phyloP scores from a whole-genome alignment of 2,113 vertebrate species.

The Proterorhinus semilunaris region DNA sequence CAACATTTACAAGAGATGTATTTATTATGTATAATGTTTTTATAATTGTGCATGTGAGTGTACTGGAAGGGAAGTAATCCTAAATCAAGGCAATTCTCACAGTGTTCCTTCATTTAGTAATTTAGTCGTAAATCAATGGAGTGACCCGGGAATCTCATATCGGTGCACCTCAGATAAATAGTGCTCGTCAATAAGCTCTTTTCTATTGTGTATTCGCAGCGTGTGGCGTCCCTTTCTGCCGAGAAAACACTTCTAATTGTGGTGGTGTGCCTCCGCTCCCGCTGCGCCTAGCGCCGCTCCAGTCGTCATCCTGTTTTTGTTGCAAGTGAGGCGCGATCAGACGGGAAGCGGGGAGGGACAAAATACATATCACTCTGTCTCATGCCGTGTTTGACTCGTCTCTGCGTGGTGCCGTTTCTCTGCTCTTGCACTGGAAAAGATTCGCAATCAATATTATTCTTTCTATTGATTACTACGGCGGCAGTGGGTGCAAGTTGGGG shows the following conservation, averaged over 20 bases:
- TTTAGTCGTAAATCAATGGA: not conserved
- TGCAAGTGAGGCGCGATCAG: slow-evolving; percentile 7
- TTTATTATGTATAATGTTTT: too few relatives aligned
- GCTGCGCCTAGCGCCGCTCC: slow-evolving; percentile 18
- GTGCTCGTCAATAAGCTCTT: not conserved
- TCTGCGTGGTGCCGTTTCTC: not conserved
- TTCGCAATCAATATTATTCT: not conserved
- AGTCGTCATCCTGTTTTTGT: slow-evolving; percentile 20
- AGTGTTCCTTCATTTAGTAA: too few relatives aligned
- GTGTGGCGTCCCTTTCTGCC: slow-evolving; percentile 19
- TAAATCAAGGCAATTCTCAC: too few relatives aligned
- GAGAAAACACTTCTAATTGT: slow-evolving; percentile 55
- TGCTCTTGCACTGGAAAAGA: not conserved
- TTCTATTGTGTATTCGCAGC: not conserved
- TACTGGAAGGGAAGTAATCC: too few relatives aligned
- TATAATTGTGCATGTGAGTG: too few relatives aligned
- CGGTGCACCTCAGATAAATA: not conserved
- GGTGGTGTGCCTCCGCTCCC: slow-evolving; percentile 28
- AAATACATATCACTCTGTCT: not conserved
- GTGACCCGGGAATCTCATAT: not conserved
- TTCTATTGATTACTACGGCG: not conserved
- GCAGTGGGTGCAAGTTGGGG: not conserved
- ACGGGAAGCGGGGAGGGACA: not conserved
- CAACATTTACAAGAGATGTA: too few relatives aligned
- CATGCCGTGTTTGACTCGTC: not conserved